Base-by-base conservation (phyloP, 2,113 vertebrate genomes). In the Capreolus pygargus region DNA sequence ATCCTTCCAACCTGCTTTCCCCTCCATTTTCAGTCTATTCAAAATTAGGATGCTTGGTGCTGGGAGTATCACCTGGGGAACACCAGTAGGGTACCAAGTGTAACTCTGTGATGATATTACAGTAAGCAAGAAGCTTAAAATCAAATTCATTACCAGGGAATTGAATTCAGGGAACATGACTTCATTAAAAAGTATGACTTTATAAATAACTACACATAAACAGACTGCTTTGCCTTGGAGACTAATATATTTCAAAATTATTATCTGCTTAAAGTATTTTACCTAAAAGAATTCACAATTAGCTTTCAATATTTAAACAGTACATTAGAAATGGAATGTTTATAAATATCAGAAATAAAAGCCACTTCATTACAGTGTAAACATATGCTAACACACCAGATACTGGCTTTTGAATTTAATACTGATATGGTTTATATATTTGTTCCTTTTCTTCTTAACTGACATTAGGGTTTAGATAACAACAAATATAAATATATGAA, bases 261-360 rank as follows among this genome's bases (percentile, higher is more conserved):
- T 98, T 97, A 97, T 97, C 98, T 97, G 95, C 97, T 98, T 98
- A 96, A 98, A 98, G 98, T 96, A 98, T 97, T 98, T 97, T 98
- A 98, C 98, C 97, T 98, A 97, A 98, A 98, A 98, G 95, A 97
- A 97, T 97, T 98, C 95, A 97, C 84, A 98, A 98, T 98, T 98
- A 97, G 94, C 81, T 95, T 97, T 98, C 97, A 98, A 93, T 98
- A 96, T 98, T 97, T 98, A 98, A 98, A 97, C 84, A 98, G 95
- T 94, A 95, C 93, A 97, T 98, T 98, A 98, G 96, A 97, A 98
- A 97, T 94, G 91, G 96, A 95, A 97, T 97, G 94, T 96, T 95
- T 98, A 97, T 97, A 98, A 98, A 98, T 96, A 98, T 97, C 91
- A 95, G 95, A 97, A 97, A 95, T 90, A 97, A 98, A 97, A 92